Conservation (phyloP, 2,888 invertebrate species). For the Clusia tigrina region DNA sequence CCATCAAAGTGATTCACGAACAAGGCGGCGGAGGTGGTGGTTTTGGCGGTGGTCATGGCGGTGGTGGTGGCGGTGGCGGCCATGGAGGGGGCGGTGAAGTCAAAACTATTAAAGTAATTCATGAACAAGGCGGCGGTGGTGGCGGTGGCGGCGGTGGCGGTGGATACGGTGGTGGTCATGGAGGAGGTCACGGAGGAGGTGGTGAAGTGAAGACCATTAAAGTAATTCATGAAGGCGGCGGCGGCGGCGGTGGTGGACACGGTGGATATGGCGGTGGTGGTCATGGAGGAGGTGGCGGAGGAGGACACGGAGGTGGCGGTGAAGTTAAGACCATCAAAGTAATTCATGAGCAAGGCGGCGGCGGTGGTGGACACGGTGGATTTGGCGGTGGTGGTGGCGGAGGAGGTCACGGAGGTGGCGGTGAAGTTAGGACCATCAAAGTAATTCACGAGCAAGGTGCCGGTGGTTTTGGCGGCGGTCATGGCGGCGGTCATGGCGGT, state of each 20-base stretch:
- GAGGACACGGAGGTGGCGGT: neutral
- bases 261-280: slow-evolving; percentile 24
- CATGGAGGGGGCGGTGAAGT: slow-evolving; percentile 33
- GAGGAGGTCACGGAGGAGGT: slow-evolving; percentile 24
- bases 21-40: neutral
- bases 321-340: slow-evolving; percentile 8
- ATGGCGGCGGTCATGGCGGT: slow-evolving; percentile 5
- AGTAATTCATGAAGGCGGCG: slow-evolving; percentile 11
- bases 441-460: slow-evolving; percentile 33
- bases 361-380: slow-evolving; percentile 13
- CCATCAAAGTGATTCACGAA: slow-evolving; percentile 38
- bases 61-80: slow-evolving; percentile 4
- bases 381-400: slow-evolving; percentile 10
- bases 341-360: slow-evolving; percentile 15
- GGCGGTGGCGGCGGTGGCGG: slow-evolving; percentile 19
- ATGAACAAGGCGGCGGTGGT: slow-evolving; percentile 34
- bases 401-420: slow-evolving; percentile 13
- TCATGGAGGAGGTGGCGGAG: slow-evolving; percentile 22
- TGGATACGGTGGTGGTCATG: slow-evolving; percentile 11
- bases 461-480: slow-evolving; percentile 23
- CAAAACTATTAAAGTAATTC: slow-evolving; percentile 36
- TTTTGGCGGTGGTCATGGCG: slow-evolving; percentile 19
- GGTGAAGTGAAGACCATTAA: slow-evolving; percentile 15
- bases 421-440: slow-evolving; percentile 30
- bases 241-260: slow-evolving; percentile 25